Evolutionary conservation across 1,140 invertebrate species (phyloP).

Genomic region (Brachionus koreanus): DNA sequence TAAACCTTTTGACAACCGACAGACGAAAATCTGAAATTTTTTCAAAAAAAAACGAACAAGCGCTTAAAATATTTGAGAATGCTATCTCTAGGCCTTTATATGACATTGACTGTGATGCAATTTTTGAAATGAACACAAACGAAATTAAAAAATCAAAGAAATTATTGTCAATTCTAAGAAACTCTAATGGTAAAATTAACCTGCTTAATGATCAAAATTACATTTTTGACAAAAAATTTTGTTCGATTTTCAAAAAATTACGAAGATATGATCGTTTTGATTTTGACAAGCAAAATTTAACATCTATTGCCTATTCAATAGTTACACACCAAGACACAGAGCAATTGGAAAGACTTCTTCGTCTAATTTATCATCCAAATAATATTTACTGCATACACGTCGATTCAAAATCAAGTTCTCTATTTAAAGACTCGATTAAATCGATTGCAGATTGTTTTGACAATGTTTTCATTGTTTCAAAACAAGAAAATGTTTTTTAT

Average conservation of each 20-base stretch:
- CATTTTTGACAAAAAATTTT: neutral
- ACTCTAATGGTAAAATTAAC: neutral
- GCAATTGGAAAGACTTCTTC: constrained; percentile 45
- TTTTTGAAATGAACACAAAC: constrained; percentile 40
- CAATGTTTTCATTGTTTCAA: constrained; percentile 50
- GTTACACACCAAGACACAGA: constrained; percentile 29
- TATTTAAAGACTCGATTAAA: constrained; percentile 11
- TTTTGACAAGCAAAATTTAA: neutral
- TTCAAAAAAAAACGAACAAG: neutral
- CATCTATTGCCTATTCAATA: constrained; percentile 44
- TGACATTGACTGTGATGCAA: constrained; percentile 22
- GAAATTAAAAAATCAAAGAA: constrained; percentile 9
- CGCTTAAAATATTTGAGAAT: neutral
- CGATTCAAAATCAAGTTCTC: constrained; percentile 44
- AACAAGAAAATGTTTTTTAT: constrained; percentile 49
- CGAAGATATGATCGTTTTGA: constrained; percentile 2
- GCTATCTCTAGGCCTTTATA: neutral
- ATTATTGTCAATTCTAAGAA: neutral
- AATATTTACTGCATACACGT: constrained; percentile 46
- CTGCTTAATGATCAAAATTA: neutral
- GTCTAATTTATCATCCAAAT: constrained; percentile 39
- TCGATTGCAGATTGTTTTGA: constrained; percentile 47
- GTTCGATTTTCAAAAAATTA: neutral
- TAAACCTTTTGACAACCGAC: neutral
- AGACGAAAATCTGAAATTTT: neutral